Conservation (phyloP, 2,113 vertebrate genomes). For the Eclectus roratus region DNA sequence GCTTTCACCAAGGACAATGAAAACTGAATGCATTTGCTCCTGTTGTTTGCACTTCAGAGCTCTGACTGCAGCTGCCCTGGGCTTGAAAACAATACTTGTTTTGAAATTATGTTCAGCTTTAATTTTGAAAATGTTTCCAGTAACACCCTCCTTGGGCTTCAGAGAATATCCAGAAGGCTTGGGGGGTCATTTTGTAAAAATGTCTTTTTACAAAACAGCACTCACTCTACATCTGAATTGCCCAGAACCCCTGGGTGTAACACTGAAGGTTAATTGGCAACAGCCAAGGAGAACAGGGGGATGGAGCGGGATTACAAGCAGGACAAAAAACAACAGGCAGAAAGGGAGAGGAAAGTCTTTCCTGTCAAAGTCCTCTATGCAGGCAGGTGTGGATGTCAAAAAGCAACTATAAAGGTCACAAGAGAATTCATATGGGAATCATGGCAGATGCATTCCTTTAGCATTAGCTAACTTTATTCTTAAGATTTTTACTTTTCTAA, state of each 20-base stretch:
- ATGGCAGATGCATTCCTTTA: background rate
- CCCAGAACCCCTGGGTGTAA: background rate
- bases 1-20: background rate
- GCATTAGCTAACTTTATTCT: background rate
- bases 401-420: background rate
- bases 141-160: background rate
- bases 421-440: background rate
- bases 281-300: background rate
- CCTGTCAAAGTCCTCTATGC: background rate
- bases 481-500: background rate
- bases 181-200: background rate
- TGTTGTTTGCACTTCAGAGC: background rate
- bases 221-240: background rate
- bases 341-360: background rate
- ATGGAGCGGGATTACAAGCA: background rate
- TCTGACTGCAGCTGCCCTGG: background rate
- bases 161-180: background rate
- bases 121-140: background rate
- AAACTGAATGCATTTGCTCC: background rate
- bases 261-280: background rate
- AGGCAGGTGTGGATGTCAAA: background rate
- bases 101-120: background rate
- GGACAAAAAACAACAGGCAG: background rate
- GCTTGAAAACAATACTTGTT: background rate
- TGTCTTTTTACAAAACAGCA: background rate